phyloP scores from a whole-genome alignment of 1,140 invertebrate genomes.

The Micrasema minimum region DNA sequence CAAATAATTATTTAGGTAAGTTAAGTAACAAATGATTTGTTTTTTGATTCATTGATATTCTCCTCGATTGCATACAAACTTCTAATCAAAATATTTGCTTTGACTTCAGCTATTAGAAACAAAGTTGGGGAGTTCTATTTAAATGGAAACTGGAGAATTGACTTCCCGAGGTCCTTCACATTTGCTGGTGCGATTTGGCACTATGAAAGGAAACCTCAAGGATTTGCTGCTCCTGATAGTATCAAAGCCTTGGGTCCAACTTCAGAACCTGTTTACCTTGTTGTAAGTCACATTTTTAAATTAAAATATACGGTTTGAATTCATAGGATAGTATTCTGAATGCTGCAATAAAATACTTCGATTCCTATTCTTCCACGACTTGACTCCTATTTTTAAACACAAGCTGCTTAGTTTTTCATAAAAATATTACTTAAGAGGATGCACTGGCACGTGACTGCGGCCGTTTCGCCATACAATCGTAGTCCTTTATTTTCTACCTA shows the following conservation, averaged over 20 bases:
- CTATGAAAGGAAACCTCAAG: conserved; percentile 84
- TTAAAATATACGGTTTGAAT: too few species aligned
- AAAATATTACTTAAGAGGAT: too few species aligned
- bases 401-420: too few species aligned
- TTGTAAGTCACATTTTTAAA: conserved; percentile 70
- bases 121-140: conserved; percentile 86
- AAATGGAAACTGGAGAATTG: conserved; percentile 94
- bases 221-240: conserved; percentile 84
- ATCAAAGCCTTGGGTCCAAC: conserved; percentile 87
- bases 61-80: too few species aligned
- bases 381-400: too few species aligned
- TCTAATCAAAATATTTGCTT: conserved; percentile 5
- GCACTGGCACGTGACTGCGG: too few species aligned
- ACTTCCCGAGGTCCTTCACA: conserved; percentile 81
- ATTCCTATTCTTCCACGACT: too few species aligned
- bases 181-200: conserved; percentile 88
- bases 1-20: conserved; percentile 94
- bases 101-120: conserved; percentile 81
- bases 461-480: too few species aligned
- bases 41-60: too few species aligned
- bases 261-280: conserved; percentile 86
- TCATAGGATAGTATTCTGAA: too few species aligned
- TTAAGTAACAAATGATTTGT: background rate
- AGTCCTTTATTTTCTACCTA: too few species aligned
- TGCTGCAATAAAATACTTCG: too few species aligned